These are phyloP conservation scores for Cacatua alba DNA, from an alignment of 2,113 vertebrate species.

Conservation along the genomic window DNA sequence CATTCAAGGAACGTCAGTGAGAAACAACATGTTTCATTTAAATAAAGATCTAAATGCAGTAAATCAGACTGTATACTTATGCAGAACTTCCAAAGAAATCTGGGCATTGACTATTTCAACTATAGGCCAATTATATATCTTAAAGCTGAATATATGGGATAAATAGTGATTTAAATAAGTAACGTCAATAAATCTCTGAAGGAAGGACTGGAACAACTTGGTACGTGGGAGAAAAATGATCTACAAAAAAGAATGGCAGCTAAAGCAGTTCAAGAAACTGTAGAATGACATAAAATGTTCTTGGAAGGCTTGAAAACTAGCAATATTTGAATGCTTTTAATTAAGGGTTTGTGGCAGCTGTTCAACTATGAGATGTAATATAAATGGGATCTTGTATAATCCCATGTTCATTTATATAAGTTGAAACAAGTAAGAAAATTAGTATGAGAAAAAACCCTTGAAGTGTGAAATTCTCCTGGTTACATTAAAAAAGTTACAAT, in stretches of 20 bases:
- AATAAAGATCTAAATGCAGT: conserved; percentile 32
- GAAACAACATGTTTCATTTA: conserved; percentile 30
- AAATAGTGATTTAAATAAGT: conserved; percentile 30
- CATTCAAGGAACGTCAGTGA: background rate
- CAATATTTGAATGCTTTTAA: background rate
- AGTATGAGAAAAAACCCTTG: background rate
- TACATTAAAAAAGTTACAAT: background rate
- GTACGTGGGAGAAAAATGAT: background rate
- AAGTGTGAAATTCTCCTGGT: background rate
- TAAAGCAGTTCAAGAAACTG: background rate
- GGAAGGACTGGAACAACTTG: background rate
- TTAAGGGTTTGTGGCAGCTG: background rate
- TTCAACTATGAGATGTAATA: background rate
- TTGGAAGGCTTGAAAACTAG: background rate
- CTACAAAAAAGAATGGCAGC: background rate
- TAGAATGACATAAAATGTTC: background rate
- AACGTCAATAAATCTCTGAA: background rate
- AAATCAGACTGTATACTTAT: conserved; percentile 39
- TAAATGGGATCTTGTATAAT: background rate
- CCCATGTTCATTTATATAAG: background rate
- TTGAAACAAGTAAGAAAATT: background rate
- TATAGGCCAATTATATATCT: conserved; percentile 10
- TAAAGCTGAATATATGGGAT: background rate
- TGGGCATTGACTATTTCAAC: conserved; percentile 5
- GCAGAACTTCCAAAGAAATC: conserved; percentile 11